These are phyloP conservation scores for Eupithecia insigniata DNA, from an alignment of 2,888 invertebrate genomes.

Conservation along the genomic window DNA sequence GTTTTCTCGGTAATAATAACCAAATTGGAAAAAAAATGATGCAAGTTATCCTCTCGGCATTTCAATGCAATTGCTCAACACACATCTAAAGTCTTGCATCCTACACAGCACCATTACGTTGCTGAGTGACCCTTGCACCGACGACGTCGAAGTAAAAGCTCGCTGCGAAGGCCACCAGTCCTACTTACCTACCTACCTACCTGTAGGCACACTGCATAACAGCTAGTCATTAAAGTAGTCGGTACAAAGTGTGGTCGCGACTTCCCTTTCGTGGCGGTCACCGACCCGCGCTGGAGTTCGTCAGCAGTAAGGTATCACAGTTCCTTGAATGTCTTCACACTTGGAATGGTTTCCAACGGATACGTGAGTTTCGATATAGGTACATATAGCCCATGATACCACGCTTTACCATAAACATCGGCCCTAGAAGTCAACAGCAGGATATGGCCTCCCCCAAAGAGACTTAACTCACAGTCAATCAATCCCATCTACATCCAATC, in stretches of 20 bases:
- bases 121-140: neutral
- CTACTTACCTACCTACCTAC: too few species aligned
- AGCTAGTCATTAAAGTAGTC: neutral
- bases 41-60: neutral
- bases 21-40: neutral
- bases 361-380: neutral
- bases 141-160: neutral
- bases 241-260: neutral
- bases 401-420: neutral
- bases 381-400: neutral
- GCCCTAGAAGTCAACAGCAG: neutral
- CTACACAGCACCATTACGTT: neutral
- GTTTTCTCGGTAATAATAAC: neutral
- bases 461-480: neutral
- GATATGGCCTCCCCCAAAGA: neutral
- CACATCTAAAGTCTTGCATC: neutral
- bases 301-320: neutral
- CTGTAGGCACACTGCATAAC: neutral
- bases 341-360: neutral
- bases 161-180: neutral
- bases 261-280: neutral
- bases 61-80: neutral
- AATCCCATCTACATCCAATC: neutral
- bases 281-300: neutral
- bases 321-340: neutral